Base-by-base conservation (phyloP, 92 coral and sea anemone genomes). In the Porites cylindrica region DNA sequence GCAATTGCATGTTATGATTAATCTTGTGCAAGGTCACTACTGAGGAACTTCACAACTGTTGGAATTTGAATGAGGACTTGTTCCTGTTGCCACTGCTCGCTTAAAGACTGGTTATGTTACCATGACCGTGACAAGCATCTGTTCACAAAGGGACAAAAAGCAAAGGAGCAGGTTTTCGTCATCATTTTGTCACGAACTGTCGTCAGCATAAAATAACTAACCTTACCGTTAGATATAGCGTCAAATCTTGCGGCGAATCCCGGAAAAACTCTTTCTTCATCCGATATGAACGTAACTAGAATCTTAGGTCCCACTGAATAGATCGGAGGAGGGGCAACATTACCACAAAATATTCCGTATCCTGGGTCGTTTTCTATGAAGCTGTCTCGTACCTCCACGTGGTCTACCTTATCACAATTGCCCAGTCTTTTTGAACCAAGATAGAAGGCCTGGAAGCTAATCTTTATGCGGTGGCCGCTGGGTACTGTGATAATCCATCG, bases 401-500 rank as follows among this genome's bases (percentile, higher is more conserved):
- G 58, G 53, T 78, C 77, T 21, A 43, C 59, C 6, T 67, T 56
- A 12, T 77, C 71, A 60, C 89, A 85, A 67, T 54, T 58, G 26
- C n/a, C 76, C 74, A 21, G 70, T n/a, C 12, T 67, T 14, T 2
- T 19, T 23, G 63, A 23, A 5, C 89, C 89, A 52, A 85, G 89
- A 50, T 77, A 56, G 52, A 85, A 78, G 68, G 12, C 47, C 5
- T 43, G 20, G 70, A 85, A 85, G 8, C 51, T 85, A 54, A 85
- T 76, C 61, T 77, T 85, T 53, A 85, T 75, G 60, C 89, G 89
- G 73, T 85, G 38, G 51, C 83, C 83, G 51, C 60, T 85, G 58
- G 89, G 89, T 18, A 77, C 89, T 13, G 77, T 77, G 56, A 85
- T 77, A 12, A 43, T 67, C 89, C 89, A 85, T 38, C 89, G 89